Evolutionary conservation across 2,797 vertebrate genomes (phyloP).

Genomic region (Eremophila alpestris): DNA sequence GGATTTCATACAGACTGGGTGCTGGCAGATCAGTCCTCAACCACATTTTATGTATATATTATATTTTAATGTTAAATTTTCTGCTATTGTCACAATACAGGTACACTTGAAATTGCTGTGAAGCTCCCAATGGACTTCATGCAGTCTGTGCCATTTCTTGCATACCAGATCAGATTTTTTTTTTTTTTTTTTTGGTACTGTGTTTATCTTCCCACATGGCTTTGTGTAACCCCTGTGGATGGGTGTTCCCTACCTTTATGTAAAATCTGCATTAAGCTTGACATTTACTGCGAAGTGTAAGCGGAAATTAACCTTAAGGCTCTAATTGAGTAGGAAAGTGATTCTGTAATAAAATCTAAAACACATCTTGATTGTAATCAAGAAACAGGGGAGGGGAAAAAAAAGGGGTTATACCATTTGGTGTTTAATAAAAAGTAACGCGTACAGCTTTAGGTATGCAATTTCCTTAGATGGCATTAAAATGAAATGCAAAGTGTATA

Average conservation of each 20-base stretch:
- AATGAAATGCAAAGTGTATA: slow-evolving; percentile 67
- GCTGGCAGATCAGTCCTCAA: not conserved
- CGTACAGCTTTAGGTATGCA: slow-evolving; percentile 26
- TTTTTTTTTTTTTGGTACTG: not conserved
- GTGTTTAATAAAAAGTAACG: slow-evolving; percentile 56
- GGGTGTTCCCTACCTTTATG: not conserved
- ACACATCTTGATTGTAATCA: slow-evolving; percentile 61
- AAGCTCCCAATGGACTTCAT: not conserved
- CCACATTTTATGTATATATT: not conserved
- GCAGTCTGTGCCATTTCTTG: not conserved
- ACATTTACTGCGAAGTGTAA: not conserved
- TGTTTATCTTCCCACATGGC: not conserved
- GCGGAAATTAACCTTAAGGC: slow-evolving; percentile 35
- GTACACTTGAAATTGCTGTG: not conserved
- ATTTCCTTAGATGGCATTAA: slow-evolving; percentile 63
- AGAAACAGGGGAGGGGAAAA: not conserved
- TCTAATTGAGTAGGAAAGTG: slow-evolving; percentile 61
- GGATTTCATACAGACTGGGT: not conserved
- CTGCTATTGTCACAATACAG: not conserved
- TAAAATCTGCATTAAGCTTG: not conserved
- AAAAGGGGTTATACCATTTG: not conserved
- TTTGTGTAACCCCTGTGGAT: rapidly evolving
- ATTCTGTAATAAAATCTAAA: slow-evolving; percentile 51
- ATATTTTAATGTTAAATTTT: not conserved
- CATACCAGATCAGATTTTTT: not conserved